Evolutionary conservation across 2,888 invertebrate species (phyloP), one percentile per base, ranked within the genome.

Genomic region (Ochlodes sylvanus): DNA sequence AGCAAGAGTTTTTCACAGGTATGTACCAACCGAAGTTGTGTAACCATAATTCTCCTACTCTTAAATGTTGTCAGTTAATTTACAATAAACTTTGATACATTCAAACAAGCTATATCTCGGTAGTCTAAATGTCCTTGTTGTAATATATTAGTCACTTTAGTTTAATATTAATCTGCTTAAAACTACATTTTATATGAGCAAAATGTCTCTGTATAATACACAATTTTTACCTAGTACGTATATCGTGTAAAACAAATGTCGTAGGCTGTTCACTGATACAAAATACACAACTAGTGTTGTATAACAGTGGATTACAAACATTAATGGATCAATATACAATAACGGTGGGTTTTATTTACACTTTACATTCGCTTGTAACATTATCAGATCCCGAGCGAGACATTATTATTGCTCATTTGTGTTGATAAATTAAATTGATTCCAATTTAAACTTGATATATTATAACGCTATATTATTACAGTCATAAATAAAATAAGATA

Each of bases 301-400:
- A 17, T 38, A 2, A 12, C n/a, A 5, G 7, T 47, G 44, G 6
- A 15, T 47, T 15, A 9, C 17, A 47, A 17, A 17, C 5, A 47
- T 17, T 15, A 1, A 47, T 15, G 44, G 7, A 47, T 47, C 17
- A 17, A 15, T 47, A 17, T 12, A 15, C 17, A 17, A 17, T 34
- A 61, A 10, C 61, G 61, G 61, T 61, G 61, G 61, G 61, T 15
- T 44, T 47, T 17, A 47, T 32, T 17, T 56, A 15, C 7, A 56
- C 15, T 32, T 17, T 56, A 15, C 7, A 56, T 32, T 14, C 15
- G 12, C 44, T 47, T 5, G 12, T 47, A 47, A 47, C 7, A 47
- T 60, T 27, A 47, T 60, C 32, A 44, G 17, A 60, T 47, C 44
- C 32, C 42, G 14, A 6, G 38, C 4, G 44, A 44, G n/a, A 60